Base-by-base conservation (phyloP, 2,113 vertebrate species). In the Etheostoma spectabile region DNA sequence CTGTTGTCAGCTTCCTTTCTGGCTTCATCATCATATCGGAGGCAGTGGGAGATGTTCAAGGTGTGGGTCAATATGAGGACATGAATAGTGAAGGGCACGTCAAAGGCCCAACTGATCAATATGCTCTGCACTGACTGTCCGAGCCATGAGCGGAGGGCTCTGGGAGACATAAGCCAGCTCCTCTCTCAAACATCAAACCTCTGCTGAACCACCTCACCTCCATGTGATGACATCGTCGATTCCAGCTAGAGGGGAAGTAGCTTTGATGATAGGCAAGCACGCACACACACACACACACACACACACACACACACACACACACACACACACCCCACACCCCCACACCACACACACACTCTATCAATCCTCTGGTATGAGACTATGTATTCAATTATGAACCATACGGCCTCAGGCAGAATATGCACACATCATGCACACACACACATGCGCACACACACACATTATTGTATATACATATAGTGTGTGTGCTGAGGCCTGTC, bases 21-120 rank as follows among this genome's bases (percentile, higher is more conserved):
- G 64, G 49, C 18, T 12, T 49, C 46, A 55, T 65, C 35, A n/a
- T 51, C 55, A 22, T 70, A 33, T 82, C 30, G 15, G 72, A 79
- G 63, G 63, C 4, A 13, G 68, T 53, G 35, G 74, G 56, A 69
- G 59, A 59, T 71, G 56, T 65, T 84, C n/a, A 64, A 79, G 78
- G 80, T 86, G 71, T 22, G 46, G 74, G 82, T 82, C 77, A 79
- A 79, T 77, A 68, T 8, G 46, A 79, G 67, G 57, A 57, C 61
- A 67, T 21, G 65, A 64, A 83, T 74, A 82, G 86, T 75, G 83
- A 89, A 92, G 85, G 86, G 65, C 78, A 73, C 57, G 78, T 86
- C 78, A 93, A 92, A 91, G 89, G 73, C 80, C 77, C 57, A 74
- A 15, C 71, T 64, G 55, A 94, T 94, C 93, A 64, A n/a, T 94